These are phyloP conservation scores for Acanthopagrus latus DNA, from an alignment of 2,797 vertebrate genomes.

Conservation along the genomic window DNA sequence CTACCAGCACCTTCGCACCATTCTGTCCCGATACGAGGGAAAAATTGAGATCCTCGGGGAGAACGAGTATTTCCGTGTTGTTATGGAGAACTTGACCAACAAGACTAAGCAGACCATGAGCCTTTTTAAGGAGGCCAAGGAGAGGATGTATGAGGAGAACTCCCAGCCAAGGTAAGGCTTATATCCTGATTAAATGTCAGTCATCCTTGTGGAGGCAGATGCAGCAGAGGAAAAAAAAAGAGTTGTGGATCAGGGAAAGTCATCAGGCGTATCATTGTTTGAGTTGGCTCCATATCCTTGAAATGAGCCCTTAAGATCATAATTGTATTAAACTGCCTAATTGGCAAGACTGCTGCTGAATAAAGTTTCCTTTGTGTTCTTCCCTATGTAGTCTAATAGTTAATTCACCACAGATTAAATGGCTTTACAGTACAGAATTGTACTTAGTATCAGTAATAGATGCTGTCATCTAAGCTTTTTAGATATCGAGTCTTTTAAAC, in stretches of 20 bases:
- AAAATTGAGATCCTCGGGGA: constrained; percentile 97
- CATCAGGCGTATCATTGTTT: constrained; percentile 36
- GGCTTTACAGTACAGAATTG: background rate
- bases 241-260: constrained; percentile 1
- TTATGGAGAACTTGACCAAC: constrained; percentile 98
- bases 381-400: background rate
- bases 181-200: background rate
- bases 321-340: constrained; percentile 2
- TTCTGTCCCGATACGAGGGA: constrained; percentile 95
- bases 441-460: background rate
- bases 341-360: background rate
- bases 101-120: constrained; percentile 99
- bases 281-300: constrained; percentile 9
- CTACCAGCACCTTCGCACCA: constrained; percentile 96
- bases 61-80: constrained; percentile 97
- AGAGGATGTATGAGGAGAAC: constrained; percentile 98
- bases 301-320: constrained; percentile 14
- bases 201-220: background rate
- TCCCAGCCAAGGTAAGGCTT: constrained; percentile 94
- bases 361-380: background rate
- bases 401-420: background rate
- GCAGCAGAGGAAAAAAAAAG: too few relatives aligned
- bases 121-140: constrained; percentile 98
- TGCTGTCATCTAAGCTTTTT: background rate
- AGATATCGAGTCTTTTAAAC: background rate